Base-by-base conservation (phyloP, 1,140 invertebrate genomes). In the Hyposmocoma kahamanoa region DNA sequence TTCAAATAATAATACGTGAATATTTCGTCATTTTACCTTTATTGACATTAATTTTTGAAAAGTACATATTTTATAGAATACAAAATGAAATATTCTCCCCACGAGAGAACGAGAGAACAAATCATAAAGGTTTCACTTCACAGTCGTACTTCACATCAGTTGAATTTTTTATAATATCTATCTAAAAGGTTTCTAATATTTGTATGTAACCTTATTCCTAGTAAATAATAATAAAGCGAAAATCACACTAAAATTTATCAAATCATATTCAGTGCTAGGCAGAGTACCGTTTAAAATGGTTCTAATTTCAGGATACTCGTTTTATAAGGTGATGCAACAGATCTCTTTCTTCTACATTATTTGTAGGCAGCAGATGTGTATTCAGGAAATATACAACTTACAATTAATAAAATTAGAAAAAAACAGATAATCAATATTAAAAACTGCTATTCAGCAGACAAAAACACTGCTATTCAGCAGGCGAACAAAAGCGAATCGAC, bases 141-240 rank as follows among this genome's bases (percentile, higher is more conserved):
- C 24, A 26, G 24, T 36, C 32, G 32, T 36, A 10, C 8, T 13
- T 2, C 10, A 36, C 15, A 17, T 36, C 2, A 36, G 2, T 36
- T n/a, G 28, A 8, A 17, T 36, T 17, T 36, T 36, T 36, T 36
- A 34, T 34, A 34, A 34, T 36, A 15, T 36, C 32, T 36, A 36
- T 36, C 32, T 36, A 36, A 6, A 17, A 15, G n/a, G 32, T 4
- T 36, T 36, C 32, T 15, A 36, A 13, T 34, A 13, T 36, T 8
- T 36, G 15, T 36, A 36, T 15, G 32, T n/a, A 36, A 13, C 32
- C 32, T 15, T 36, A 36, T 13, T 36, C 10, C 32, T 36, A 36
- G 18, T 36, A 36, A 36, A 36, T 36, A 36, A 36, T 36, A 15
- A 34, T 36, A 36, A 36, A n/a, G n/a, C n/a, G n/a, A n/a, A n/a